These are phyloP conservation scores for Galendromus occidentalis DNA, from an alignment of 1,140 invertebrate genomes.

Conservation along the genomic window DNA sequence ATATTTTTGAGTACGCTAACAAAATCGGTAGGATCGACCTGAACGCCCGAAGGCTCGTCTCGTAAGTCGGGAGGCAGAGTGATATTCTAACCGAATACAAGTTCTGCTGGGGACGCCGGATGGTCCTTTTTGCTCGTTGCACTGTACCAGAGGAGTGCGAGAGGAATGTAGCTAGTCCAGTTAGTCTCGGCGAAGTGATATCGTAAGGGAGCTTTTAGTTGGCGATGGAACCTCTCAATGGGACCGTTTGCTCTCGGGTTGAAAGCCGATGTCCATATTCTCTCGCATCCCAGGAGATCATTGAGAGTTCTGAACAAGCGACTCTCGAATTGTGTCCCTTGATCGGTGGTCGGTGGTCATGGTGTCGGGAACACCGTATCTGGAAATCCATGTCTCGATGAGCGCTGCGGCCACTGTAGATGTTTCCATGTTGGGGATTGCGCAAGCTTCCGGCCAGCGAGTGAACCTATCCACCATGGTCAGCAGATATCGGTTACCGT, in stretches of 20 bases:
- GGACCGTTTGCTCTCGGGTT: constrained; percentile 21
- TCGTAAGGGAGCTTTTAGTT: constrained; percentile 25
- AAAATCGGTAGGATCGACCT: no score
- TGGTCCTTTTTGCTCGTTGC: no score
- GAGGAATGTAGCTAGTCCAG: no score
- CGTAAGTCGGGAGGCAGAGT: no score
- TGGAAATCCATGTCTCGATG: constrained; percentile 23
- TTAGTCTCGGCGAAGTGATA: neutral
- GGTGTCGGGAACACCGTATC: constrained; percentile 22
- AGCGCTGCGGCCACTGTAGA: constrained; percentile 23
- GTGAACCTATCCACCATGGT: constrained; percentile 30
- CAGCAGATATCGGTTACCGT: constrained; percentile 18
- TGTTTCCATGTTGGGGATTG: constrained; percentile 22
- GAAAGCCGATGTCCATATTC: constrained; percentile 17
- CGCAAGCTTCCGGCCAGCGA: constrained; percentile 27
- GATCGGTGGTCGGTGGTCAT: constrained; percentile 31
- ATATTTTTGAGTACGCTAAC: no score
- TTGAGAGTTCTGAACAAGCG: constrained; percentile 4
- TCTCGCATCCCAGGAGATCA: constrained; percentile 16
- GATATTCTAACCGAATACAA: no score
- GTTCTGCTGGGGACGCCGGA: no score
- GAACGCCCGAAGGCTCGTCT: no score
- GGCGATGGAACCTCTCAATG: constrained; percentile 26
- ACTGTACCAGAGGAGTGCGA: no score
- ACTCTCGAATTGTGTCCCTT: constrained; percentile 27